Base-by-base conservation (phyloP, 1,140 invertebrate genomes). In the Lasioglossum albipes region DNA sequence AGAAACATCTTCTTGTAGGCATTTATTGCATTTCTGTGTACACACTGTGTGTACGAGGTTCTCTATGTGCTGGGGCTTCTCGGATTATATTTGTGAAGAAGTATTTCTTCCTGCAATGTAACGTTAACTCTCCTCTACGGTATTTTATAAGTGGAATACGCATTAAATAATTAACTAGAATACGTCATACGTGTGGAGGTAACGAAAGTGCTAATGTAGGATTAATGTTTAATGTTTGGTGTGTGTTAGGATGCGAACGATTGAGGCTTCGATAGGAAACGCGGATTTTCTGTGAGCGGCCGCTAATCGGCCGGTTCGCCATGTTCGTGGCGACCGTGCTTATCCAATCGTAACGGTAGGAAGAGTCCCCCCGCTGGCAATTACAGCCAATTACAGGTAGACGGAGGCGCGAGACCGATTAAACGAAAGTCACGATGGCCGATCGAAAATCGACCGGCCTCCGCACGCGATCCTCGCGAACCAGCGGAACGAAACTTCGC, bases 331-430 rank as follows among this genome's bases (percentile, higher is more conserved):
- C 61, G 65, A 61, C 68, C 27, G 13, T 74, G 73, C 64, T 77
- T 77, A 77, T 54, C 84, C 73, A 84, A 85, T 81, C 73, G 75
- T 27, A 81, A 70, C 75, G 36, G n/a, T 52, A n/a, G 61, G 12
- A 75, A 76, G 59, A 84, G 70, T 84, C 70, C 61, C 73, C 76
- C 68, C 62, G 45, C 20, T 18, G 13, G 69, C 67, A 81, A 84
- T 85, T 84, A 81, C 49, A 16, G 45, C 70, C 61, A 82, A 78
- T 82, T 85, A 82, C 64, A 76, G 61, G 18, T 49, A 45, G 54
- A 75, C 74, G 57, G 66, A 10, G 54, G 7, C 41, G 41, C 13
- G 20, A 57, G 61, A 62, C 45, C 83, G 57, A 81, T 77, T 66
- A 74, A 81, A 81, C 27, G 18, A 16, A 18, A 16, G 9, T 12